phyloP scores from a whole-genome alignment of 2,113 vertebrate species.

The Hydropotes inermis region DNA sequence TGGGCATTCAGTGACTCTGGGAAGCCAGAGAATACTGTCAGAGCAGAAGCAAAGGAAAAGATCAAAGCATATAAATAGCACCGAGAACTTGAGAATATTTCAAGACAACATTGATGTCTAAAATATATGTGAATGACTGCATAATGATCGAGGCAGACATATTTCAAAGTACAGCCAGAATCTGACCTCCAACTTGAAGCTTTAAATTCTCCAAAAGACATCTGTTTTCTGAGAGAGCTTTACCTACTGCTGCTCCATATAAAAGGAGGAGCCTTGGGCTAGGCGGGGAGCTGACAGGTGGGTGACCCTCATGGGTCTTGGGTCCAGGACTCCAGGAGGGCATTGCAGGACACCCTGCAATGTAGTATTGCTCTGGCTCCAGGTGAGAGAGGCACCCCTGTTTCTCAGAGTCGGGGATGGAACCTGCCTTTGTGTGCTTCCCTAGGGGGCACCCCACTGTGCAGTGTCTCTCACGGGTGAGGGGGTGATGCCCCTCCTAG shows the following conservation, averaged over 20 bases:
- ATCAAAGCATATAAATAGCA: constrained; percentile 35
- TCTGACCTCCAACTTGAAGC: constrained; percentile 10
- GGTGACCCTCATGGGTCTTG: background rate
- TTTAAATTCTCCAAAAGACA: background rate
- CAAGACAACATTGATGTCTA: background rate
- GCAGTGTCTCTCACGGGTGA: background rate
- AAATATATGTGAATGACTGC: constrained; percentile 44
- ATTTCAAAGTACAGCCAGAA: constrained; percentile 26
- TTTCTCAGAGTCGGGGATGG: background rate
- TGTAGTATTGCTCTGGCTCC: rapidly evolving
- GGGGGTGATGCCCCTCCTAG: rapidly evolving
- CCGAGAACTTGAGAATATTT: constrained; percentile 16
- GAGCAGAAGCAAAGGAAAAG: background rate
- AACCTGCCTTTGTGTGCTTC: background rate
- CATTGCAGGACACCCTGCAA: background rate
- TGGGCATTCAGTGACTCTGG: background rate
- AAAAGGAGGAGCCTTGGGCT: background rate
- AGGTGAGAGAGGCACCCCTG: rapidly evolving
- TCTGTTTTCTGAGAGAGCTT: background rate
- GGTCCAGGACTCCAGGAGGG: background rate
- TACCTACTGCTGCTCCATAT: background rate
- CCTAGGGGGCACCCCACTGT: too few species aligned
- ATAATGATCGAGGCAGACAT: constrained; percentile 23
- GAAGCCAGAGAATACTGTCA: background rate
- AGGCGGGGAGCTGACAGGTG: background rate